Evolutionary conservation across 2,888 invertebrate genomes (phyloP).

Genomic region (Chromoteleia sp.): DNA sequence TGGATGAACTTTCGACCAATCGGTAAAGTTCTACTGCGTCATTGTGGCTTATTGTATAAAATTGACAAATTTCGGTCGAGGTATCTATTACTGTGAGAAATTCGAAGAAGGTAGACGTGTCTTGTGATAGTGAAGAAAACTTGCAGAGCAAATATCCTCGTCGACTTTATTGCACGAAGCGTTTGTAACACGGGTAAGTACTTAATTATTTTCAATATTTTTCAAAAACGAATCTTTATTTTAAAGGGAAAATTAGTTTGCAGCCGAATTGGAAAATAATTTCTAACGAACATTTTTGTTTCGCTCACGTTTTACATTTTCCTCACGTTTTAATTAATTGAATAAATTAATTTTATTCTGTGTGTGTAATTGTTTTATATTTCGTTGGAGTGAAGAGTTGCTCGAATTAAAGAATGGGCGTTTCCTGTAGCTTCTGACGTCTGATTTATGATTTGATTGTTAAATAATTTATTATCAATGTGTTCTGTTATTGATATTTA

Average conservation of each 20-base stretch:
- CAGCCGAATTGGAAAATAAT: too few species aligned
- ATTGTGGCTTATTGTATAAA: conserved; percentile 32
- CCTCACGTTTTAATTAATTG: neutral
- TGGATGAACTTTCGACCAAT: neutral
- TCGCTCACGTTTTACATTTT: too few species aligned
- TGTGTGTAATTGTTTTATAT: too few species aligned
- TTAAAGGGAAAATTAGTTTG: neutral
- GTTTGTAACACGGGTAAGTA: conserved; percentile 50
- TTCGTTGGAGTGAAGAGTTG: too few species aligned
- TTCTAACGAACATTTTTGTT: too few species aligned
- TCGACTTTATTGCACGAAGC: conserved; percentile 26
- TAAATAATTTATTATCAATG: too few species aligned
- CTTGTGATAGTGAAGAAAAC: conserved; percentile 22
- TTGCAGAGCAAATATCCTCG: neutral
- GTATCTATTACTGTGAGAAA: conserved; percentile 22
- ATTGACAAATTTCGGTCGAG: conserved; percentile 28
- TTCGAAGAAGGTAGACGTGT: conserved; percentile 21
- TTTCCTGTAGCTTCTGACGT: too few species aligned
- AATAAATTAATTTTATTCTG: too few species aligned
- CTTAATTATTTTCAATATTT: neutral
- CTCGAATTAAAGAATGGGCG: too few species aligned
- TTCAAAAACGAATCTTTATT: neutral
- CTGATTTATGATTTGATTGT: too few species aligned
- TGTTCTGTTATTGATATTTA: neutral
- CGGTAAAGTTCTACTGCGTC: conserved; percentile 24